phyloP scores from a whole-genome alignment of 2,797 vertebrate genomes.

The Mastacembelus armatus region DNA sequence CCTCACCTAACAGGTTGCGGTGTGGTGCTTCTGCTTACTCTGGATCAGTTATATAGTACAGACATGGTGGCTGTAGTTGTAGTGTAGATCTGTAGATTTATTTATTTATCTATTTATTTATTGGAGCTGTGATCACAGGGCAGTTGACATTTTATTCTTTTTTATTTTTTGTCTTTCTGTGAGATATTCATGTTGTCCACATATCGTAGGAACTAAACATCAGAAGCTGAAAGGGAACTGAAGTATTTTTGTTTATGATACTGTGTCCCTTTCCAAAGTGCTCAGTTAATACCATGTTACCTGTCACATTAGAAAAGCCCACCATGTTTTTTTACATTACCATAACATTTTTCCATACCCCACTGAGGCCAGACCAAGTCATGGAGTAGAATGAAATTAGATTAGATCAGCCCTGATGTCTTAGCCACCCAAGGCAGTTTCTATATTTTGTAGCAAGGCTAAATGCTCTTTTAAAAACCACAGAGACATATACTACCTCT shows the following conservation, averaged over 20 bases:
- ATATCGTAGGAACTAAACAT: too few relatives aligned
- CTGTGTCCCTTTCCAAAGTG: conserved; percentile 14
- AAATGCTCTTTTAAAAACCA: conserved; percentile 71
- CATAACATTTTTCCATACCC: conserved; percentile 76
- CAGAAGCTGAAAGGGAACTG: conserved; percentile 1
- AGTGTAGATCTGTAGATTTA: too few relatives aligned
- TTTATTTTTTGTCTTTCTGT: not conserved
- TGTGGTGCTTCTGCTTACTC: conserved; percentile 28
- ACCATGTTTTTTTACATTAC: conserved; percentile 73
- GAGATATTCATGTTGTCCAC: too few relatives aligned
- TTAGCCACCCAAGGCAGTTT: conserved; percentile 78
- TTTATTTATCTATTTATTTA: not conserved
- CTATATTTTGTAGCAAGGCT: conserved; percentile 66
- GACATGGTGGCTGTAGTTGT: too few relatives aligned
- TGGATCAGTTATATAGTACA: not conserved
- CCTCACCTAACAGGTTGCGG: conserved; percentile 39
- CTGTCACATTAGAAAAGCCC: conserved; percentile 79
- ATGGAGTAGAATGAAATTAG: conserved; percentile 76
- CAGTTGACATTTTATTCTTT: not conserved
- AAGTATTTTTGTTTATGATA: conserved; percentile 21
- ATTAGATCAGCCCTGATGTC: conserved; percentile 78
- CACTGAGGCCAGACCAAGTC: conserved; percentile 65
- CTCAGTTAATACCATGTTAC: conserved; percentile 74
- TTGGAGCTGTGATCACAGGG: not conserved
- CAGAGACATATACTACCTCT: conserved; percentile 74